Percentiles rank a stretch among this genome's conserved stretches.
Evolutionary conservation across 2,797 vertebrate species (phyloP).

Genomic region (Enteromius paludinosus): DNA sequence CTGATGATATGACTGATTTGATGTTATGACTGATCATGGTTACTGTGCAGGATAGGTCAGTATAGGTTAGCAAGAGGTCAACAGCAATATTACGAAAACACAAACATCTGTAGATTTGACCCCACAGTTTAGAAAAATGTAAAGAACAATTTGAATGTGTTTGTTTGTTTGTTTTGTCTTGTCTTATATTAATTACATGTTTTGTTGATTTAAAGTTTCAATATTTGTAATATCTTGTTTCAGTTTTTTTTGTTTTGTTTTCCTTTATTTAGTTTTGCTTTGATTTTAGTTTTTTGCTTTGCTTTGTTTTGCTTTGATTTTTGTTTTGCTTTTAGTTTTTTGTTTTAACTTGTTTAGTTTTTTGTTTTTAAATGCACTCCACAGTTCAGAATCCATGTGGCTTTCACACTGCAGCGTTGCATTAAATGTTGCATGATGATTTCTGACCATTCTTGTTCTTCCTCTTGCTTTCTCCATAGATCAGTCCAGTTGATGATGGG

Average conservation of each 20-base stretch:
- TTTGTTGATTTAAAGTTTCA: not conserved
- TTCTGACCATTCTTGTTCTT: not conserved
- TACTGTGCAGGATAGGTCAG: not conserved
- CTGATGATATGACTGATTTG: not conserved
- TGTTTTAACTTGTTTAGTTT: not conserved
- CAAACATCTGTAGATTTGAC: not conserved
- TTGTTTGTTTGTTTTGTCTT: not conserved
- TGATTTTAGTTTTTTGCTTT: not conserved
- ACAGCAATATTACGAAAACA: not conserved
- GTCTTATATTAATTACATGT: not conserved
- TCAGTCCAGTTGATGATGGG: conserved; percentile 88
- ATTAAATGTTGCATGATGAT: not conserved
- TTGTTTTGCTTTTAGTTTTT: no score
- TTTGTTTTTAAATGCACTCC: not conserved
- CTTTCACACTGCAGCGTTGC: not conserved
- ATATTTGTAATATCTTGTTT: no score
- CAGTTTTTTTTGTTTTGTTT: not conserved
- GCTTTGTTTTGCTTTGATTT: no score
- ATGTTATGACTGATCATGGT: not conserved
- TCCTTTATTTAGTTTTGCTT: not conserved
- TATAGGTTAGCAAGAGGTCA: not conserved
- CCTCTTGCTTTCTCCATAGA: conserved; percentile 73
- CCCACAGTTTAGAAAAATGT: not conserved
- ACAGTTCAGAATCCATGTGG: not conserved
- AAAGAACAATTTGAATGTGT: not conserved